Evolutionary conservation across 2,797 vertebrate genomes (phyloP).

Genomic region (Staurois parvus): DNA sequence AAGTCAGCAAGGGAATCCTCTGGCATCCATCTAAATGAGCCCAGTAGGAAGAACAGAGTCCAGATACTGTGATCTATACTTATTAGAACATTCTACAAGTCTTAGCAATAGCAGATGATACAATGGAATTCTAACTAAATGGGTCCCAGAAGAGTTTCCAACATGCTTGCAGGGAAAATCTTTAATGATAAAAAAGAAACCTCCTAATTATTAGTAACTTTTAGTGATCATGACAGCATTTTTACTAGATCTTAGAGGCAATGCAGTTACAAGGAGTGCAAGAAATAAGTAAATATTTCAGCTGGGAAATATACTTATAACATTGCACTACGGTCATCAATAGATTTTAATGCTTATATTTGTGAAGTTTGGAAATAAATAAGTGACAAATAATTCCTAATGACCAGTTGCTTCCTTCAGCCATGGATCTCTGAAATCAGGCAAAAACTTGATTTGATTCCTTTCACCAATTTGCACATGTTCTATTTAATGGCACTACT

Average conservation of each 20-base stretch:
- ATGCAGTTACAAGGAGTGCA: background rate
- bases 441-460: too few relatives aligned
- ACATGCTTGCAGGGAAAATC: slow-evolving; percentile 5
- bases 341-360: too few relatives aligned
- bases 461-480: too few relatives aligned
- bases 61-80: slow-evolving; percentile 29
- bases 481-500: too few relatives aligned
- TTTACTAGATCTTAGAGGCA: background rate
- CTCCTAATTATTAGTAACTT: slow-evolving; percentile 29
- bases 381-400: too few relatives aligned
- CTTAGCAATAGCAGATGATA: slow-evolving; percentile 4
- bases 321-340: background rate
- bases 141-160: slow-evolving; percentile 18
- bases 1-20: slow-evolving; percentile 26
- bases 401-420: too few relatives aligned
- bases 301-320: background rate
- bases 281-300: slow-evolving; percentile 4
- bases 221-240: slow-evolving; percentile 8
- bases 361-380: too few relatives aligned
- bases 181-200: slow-evolving; percentile 19
- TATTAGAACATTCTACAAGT: slow-evolving; percentile 33
- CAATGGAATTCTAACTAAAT: slow-evolving; percentile 27
- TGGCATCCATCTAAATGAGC: slow-evolving; percentile 9
- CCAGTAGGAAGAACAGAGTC: background rate
- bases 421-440: too few relatives aligned